Percentiles rank a stretch among this genome's conserved stretches.
Evolutionary conservation across 2,888 invertebrate genomes (phyloP).

Genomic region (Acleris cristana): DNA sequence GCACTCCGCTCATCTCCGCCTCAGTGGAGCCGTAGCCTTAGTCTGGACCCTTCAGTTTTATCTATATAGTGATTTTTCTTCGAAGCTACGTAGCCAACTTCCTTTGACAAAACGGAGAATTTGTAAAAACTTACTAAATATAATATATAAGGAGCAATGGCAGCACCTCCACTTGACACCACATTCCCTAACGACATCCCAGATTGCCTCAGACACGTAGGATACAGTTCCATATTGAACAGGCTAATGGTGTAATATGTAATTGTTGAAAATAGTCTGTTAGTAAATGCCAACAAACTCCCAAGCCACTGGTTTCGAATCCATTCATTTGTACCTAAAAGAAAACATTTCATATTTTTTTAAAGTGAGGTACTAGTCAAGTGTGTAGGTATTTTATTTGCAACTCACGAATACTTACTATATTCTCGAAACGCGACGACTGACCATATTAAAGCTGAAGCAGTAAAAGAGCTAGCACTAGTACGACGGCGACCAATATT

Average conservation of each 20-base stretch:
- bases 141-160: slow-evolving; percentile 85
- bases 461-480: slow-evolving; percentile 48
- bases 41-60: no score
- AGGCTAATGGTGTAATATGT: slow-evolving; percentile 84
- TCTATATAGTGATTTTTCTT: no score
- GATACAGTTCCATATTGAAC: slow-evolving; percentile 86
- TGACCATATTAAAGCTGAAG: slow-evolving; percentile 53
- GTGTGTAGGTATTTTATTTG: no score
- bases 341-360: neutral
- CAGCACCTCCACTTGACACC: slow-evolving; percentile 79
- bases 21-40: no score
- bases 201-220: slow-evolving; percentile 86
- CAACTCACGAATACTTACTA: slow-evolving; percentile 42
- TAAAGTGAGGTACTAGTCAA: neutral
- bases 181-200: slow-evolving; percentile 85
- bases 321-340: slow-evolving; percentile 43
- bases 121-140: slow-evolving; percentile 71
- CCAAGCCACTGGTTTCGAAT: slow-evolving; percentile 56
- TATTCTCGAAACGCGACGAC: slow-evolving; percentile 48
- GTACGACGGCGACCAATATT: slow-evolving; percentile 60
- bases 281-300: slow-evolving; percentile 67
- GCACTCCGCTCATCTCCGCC: no score
- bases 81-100: no score
- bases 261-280: slow-evolving; percentile 80
- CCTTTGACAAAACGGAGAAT: no score